A percentile compares a stretch with the other conserved stretches of the same genome.
These are phyloP conservation scores for Baronia brevicornis DNA, from an alignment of 2,888 invertebrate species.

Conservation along the genomic window DNA sequence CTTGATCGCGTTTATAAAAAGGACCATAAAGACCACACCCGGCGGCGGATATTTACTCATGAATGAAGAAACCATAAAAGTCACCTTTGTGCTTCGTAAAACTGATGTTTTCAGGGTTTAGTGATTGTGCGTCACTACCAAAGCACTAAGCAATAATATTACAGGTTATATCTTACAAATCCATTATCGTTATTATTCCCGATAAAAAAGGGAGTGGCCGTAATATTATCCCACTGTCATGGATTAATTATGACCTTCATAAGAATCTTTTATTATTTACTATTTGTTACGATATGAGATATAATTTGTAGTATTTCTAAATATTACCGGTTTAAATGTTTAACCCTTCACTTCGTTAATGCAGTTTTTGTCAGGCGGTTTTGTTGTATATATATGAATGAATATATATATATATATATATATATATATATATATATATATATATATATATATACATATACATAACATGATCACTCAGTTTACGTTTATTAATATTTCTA, in stretches of 20 bases:
- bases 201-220: too few relatives aligned
- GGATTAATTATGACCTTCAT: too few relatives aligned
- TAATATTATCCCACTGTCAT: too few relatives aligned
- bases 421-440: too few relatives aligned
- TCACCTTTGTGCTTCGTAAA: constrained; percentile 12
- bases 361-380: not conserved
- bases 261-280: constrained; percentile 6
- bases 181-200: too few relatives aligned
- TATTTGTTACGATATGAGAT: not conserved
- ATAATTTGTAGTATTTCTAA: not conserved
- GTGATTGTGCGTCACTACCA: constrained; percentile 4
- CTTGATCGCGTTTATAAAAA: constrained; percentile 11
- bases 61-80: constrained; percentile 12
- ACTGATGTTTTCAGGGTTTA: constrained; percentile 2
- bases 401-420: too few relatives aligned
- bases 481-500: too few relatives aligned
- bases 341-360: not conserved
- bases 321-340: not conserved
- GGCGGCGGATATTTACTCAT: not conserved
- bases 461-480: too few relatives aligned
- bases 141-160: constrained; percentile 8
- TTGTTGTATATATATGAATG: not conserved
- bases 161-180: constrained; percentile 3
- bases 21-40: constrained; percentile 10
- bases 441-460: too few relatives aligned